These are phyloP conservation scores for Symphodus melops DNA, from an alignment of 2,113 vertebrate genomes.

Conservation along the genomic window DNA sequence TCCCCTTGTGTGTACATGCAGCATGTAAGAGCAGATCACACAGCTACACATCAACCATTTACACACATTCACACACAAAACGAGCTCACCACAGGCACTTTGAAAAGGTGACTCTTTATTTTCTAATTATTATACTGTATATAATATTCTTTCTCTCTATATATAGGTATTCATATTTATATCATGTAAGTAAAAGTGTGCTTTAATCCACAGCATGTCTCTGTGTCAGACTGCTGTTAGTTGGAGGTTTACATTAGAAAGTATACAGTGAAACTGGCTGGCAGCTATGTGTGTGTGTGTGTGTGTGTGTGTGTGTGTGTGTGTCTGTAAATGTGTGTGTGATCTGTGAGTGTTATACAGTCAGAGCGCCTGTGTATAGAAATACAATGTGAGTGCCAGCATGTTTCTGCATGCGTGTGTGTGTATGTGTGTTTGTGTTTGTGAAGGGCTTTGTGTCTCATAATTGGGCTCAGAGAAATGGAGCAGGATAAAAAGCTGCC, in stretches of 20 bases:
- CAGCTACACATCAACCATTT: slow-evolving; percentile 12
- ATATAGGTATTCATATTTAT: slow-evolving; percentile 81
- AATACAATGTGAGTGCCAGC: slow-evolving; percentile 63
- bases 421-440: slow-evolving; percentile 45
- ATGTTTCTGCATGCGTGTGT: slow-evolving; percentile 65
- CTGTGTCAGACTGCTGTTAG: slow-evolving; percentile 75
- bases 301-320: slow-evolving; percentile 38
- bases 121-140: slow-evolving; percentile 78
- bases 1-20: not conserved
- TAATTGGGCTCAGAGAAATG: slow-evolving; percentile 70
- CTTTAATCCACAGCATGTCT: slow-evolving; percentile 81
- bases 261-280: slow-evolving; percentile 80
- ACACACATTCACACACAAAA: slow-evolving; percentile 35
- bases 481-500: slow-evolving; percentile 65
- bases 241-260: slow-evolving; percentile 81
- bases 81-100: slow-evolving; percentile 65
- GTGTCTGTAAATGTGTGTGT: slow-evolving; percentile 19
- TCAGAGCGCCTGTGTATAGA: slow-evolving; percentile 59
- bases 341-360: slow-evolving; percentile 35
- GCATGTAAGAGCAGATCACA: not conserved
- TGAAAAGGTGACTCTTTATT: slow-evolving; percentile 82
- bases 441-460: slow-evolving; percentile 54
- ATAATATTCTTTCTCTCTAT: slow-evolving; percentile 79
- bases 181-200: slow-evolving; percentile 82
- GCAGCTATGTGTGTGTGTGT: slow-evolving; percentile 56